phyloP scores from a whole-genome alignment of 2,113 vertebrate genomes.

The Gavialis gangeticus region DNA sequence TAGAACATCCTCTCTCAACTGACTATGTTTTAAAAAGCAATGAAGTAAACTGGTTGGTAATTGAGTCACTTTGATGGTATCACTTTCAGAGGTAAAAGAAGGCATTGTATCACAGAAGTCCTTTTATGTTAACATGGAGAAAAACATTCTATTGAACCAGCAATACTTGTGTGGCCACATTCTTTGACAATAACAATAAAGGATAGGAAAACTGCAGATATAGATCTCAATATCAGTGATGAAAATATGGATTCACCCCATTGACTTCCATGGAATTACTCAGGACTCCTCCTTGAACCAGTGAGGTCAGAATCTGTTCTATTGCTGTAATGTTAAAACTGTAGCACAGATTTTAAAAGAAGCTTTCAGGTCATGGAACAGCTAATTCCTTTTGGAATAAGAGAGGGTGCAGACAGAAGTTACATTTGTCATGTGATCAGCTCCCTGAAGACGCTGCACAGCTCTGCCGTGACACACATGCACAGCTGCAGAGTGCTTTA shows the following conservation, averaged over 20 bases:
- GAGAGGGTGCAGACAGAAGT: neutral
- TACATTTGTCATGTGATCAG: no score
- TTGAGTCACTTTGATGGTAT: neutral
- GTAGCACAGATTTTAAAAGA: neutral
- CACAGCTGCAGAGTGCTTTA: no score
- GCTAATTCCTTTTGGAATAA: no score
- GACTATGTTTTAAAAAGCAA: constrained; percentile 7
- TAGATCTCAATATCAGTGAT: neutral
- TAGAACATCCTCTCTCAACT: constrained; percentile 31
- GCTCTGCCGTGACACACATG: no score
- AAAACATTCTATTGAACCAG: neutral
- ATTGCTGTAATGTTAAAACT: constrained; percentile 3
- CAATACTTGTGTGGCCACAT: neutral
- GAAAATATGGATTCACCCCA: neutral
- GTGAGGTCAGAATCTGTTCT: neutral
- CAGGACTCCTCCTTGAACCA: neutral
- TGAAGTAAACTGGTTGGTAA: neutral
- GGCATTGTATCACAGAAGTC: neutral
- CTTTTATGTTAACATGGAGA: constrained; percentile 26
- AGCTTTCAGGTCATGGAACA: neutral
- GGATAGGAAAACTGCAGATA: neutral
- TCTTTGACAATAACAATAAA: neutral
- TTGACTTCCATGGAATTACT: neutral
- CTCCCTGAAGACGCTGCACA: no score
- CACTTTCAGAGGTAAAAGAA: neutral